Percentiles rank a stretch among this genome's conserved stretches.
These are phyloP conservation scores for Phylloscopus trochilus DNA, from an alignment of 2,113 vertebrate species.

Conservation along the genomic window DNA sequence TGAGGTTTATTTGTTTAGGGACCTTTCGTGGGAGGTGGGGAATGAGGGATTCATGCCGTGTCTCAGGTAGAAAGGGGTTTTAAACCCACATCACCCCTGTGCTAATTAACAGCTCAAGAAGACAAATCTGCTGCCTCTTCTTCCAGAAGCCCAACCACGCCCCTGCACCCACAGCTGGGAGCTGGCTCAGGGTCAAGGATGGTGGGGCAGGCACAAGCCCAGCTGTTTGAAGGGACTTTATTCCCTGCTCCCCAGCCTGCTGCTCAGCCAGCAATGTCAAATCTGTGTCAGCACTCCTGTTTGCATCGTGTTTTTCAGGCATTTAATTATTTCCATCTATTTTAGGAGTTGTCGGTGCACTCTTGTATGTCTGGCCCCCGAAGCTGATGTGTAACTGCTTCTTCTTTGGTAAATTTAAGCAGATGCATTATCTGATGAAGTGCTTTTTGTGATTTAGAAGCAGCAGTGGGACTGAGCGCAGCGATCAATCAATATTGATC, in stretches of 20 bases:
- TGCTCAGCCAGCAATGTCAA: background rate
- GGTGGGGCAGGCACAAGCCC: background rate
- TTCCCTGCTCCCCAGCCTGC: background rate
- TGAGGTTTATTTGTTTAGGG: background rate
- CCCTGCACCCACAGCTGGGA: background rate
- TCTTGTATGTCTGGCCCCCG: background rate
- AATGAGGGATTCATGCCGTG: background rate
- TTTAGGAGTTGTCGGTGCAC: background rate
- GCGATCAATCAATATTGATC: slow-evolving; percentile 49
- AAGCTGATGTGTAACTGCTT: background rate
- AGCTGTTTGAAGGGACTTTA: background rate
- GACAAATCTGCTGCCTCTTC: background rate
- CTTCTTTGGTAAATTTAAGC: slow-evolving; percentile 21
- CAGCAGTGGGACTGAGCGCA: background rate
- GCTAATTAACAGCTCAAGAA: background rate
- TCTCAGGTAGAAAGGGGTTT: background rate
- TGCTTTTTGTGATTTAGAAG: slow-evolving; percentile 17
- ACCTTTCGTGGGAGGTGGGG: background rate
- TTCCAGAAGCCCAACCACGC: background rate
- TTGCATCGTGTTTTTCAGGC: background rate
- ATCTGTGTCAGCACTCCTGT: background rate
- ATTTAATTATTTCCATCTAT: slow-evolving; percentile 8
- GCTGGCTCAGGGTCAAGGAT: background rate
- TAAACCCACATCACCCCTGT: background rate
- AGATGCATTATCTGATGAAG: slow-evolving; percentile 27